phyloP scores from a whole-genome alignment of 35 echinoderm and acorn worm genomes.

The Amphiura filiformis region DNA sequence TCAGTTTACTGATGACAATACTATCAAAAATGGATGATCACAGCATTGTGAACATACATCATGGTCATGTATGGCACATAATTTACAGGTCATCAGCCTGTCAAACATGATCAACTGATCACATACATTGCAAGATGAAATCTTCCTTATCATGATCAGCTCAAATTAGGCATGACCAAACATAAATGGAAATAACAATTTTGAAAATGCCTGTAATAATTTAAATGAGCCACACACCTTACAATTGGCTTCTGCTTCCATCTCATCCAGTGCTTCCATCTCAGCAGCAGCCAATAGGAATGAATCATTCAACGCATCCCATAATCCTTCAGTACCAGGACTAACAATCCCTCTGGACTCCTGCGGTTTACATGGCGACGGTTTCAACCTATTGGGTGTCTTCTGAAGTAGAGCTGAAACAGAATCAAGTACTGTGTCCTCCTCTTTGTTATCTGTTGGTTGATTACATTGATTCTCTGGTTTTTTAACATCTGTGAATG shows the following conservation, averaged over 20 bases:
- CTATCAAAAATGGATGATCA: too few species aligned
- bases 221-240: too few species aligned
- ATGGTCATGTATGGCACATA: too few species aligned
- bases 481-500: neutral
- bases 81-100: too few species aligned
- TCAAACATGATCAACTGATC: too few species aligned
- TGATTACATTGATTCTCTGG: neutral
- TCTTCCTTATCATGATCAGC: too few species aligned
- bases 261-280: conserved; percentile 28
- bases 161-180: too few species aligned
- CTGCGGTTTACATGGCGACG: neutral
- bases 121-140: too few species aligned
- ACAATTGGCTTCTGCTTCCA: neutral
- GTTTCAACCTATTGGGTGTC: neutral
- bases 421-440: neutral
- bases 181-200: too few species aligned
- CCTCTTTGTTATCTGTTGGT: neutral
- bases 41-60: too few species aligned
- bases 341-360: neutral
- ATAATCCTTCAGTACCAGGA: conserved; percentile 45
- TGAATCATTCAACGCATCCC: conserved; percentile 35
- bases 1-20: too few species aligned
- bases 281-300: conserved; percentile 20
- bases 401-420: neutral
- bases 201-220: too few species aligned